A percentile compares a stretch with the other conserved stretches of the same genome.
phyloP scores from a whole-genome alignment of 2,888 invertebrate species.

The Hirtodrosophila cameraria region DNA sequence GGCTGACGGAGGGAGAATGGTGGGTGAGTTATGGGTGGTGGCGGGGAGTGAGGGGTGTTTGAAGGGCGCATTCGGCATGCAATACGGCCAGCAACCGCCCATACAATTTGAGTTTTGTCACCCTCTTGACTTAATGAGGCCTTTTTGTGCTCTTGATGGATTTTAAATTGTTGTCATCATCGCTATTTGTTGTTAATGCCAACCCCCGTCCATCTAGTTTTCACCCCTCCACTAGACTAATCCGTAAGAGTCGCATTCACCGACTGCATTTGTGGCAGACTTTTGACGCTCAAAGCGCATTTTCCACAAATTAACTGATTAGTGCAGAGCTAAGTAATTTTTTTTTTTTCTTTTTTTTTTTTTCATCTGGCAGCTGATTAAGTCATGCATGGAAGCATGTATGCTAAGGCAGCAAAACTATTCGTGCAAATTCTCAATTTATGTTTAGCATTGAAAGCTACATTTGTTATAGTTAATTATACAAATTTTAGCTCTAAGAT shows the following conservation, averaged over 20 bases:
- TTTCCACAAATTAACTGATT: constrained; percentile 48
- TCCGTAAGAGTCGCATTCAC: constrained; percentile 22
- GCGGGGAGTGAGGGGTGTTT: not conserved
- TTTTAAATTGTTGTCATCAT: constrained; percentile 82
- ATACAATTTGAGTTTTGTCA: constrained; percentile 51
- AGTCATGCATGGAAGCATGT: constrained; percentile 10
- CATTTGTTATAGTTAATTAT: too few species aligned
- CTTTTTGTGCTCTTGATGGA: constrained; percentile 81
- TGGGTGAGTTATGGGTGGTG: not conserved
- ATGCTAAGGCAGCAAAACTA: constrained; percentile 14
- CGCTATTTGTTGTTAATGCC: constrained; percentile 56
- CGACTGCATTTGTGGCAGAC: constrained; percentile 47
- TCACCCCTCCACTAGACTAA: constrained; percentile 27
- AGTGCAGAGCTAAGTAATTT: constrained; percentile 18
- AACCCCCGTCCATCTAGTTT: not conserved
- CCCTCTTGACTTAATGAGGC: constrained; percentile 82
- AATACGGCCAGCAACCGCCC: constrained; percentile 49
- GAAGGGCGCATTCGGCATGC: constrained; percentile 40
- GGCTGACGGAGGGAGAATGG: not conserved
- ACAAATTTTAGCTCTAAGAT: too few species aligned
- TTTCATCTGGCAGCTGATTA: too few species aligned
- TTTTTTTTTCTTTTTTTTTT: not conserved
- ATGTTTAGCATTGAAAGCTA: too few species aligned
- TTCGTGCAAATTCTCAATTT: not conserved
- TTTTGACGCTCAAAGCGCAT: constrained; percentile 63